Conservation (phyloP, 2,797 vertebrate genomes). For the Enteromius radiatus region DNA sequence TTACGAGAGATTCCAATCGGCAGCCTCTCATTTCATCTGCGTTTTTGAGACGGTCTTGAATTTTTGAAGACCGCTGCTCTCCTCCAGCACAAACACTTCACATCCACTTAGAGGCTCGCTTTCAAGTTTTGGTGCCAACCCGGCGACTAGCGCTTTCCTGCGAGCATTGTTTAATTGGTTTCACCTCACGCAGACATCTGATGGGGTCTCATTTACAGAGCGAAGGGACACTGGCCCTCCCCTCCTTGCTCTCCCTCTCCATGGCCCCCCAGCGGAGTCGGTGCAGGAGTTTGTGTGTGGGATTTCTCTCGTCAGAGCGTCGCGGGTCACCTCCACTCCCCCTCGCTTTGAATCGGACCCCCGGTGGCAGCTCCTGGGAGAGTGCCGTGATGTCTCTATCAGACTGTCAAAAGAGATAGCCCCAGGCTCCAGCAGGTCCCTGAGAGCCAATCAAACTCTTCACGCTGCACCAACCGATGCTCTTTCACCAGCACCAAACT, state of each 20-base stretch:
- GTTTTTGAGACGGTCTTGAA: slow-evolving; percentile 27
- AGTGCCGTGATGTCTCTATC: slow-evolving; percentile 86
- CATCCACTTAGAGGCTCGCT: slow-evolving; percentile 52
- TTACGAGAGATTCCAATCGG: slow-evolving; percentile 21
- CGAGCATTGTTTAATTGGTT: slow-evolving; percentile 78
- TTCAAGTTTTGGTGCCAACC: slow-evolving; percentile 64
- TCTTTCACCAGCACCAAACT: slow-evolving; percentile 80
- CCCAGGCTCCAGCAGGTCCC: slow-evolving; percentile 81
- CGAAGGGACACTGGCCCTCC: slow-evolving; percentile 58
- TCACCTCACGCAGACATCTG: slow-evolving; percentile 75
- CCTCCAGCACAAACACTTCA: slow-evolving; percentile 51
- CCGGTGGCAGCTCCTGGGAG: slow-evolving; percentile 84
- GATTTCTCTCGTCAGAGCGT: slow-evolving; percentile 80
- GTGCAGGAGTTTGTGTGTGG: slow-evolving; percentile 77
- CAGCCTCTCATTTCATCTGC: slow-evolving; percentile 30
- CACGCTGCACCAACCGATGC: slow-evolving; percentile 82
- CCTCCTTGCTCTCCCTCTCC: slow-evolving; percentile 29
- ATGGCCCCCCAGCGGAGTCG: slow-evolving; percentile 66
- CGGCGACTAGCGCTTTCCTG: slow-evolving; percentile 66
- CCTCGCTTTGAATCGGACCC: slow-evolving; percentile 84
- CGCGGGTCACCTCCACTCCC: slow-evolving; percentile 81
- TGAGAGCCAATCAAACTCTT: slow-evolving; percentile 85
- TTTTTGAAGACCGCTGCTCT: slow-evolving; percentile 43
- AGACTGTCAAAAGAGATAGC: slow-evolving; percentile 86
- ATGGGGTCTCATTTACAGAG: slow-evolving; percentile 71